Evolutionary conservation across 2,113 vertebrate species (phyloP).

Genomic region (Syngnathoides biaculeatus): DNA sequence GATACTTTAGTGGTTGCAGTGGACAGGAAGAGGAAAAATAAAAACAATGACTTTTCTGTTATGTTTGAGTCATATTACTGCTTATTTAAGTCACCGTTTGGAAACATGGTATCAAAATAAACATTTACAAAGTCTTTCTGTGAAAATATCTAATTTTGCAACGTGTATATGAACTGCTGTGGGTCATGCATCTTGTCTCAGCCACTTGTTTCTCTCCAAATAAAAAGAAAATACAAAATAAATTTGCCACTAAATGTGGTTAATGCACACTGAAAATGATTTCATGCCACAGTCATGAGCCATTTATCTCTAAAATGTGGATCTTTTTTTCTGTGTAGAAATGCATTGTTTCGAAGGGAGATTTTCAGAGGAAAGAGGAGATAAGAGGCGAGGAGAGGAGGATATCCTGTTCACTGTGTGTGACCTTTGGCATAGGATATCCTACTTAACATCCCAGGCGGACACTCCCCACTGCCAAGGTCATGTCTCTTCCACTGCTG

Average conservation of each 20-base stretch:
- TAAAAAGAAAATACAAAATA: too few species aligned
- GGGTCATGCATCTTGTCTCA: background rate
- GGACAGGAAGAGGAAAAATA: too few species aligned
- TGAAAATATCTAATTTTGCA: too few species aligned
- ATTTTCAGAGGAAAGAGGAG: conserved; percentile 4
- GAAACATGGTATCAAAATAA: too few species aligned
- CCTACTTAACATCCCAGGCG: conserved; percentile 45
- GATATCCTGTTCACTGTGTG: conserved; percentile 58
- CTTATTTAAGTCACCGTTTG: too few species aligned
- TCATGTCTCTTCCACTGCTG: conserved; percentile 23
- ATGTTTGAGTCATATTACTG: too few species aligned
- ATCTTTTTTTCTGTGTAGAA: conserved; percentile 24
- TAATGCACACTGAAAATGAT: background rate
- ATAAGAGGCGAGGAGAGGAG: conserved; percentile 32
- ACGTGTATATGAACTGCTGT: background rate
- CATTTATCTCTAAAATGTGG: conserved; percentile 19
- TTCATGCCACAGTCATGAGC: conserved; percentile 20
- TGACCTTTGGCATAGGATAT: conserved; percentile 65
- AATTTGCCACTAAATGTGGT: conserved; percentile 7
- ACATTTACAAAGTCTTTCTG: too few species aligned
- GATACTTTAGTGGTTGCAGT: too few species aligned
- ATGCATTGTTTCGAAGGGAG: conserved; percentile 7
- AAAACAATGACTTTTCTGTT: too few species aligned
- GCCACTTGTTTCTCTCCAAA: background rate
- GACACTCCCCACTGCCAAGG: conserved; percentile 36